These are phyloP conservation scores for Sylvietta virens DNA, from an alignment of 2,113 vertebrate genomes.

Conservation along the genomic window DNA sequence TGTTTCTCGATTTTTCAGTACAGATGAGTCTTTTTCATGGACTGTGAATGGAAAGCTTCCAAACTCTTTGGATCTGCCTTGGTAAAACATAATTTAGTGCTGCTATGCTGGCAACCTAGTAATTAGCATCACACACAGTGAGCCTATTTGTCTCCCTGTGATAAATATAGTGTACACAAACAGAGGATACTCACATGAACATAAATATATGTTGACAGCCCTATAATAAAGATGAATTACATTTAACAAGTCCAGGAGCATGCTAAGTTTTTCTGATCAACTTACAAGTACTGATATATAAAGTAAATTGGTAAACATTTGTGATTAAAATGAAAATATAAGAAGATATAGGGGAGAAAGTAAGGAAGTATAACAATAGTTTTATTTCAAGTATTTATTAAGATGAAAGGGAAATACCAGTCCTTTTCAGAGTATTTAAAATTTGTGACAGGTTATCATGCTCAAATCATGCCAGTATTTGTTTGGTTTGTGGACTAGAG, in stretches of 20 bases:
- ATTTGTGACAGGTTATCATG: neutral
- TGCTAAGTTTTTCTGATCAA: neutral
- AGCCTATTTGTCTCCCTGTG: neutral
- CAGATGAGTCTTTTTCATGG: neutral
- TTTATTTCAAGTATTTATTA: neutral
- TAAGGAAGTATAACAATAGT: neutral
- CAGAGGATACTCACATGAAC: neutral
- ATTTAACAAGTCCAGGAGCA: neutral
- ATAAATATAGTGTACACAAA: conserved; percentile 9
- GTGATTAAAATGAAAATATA: neutral
- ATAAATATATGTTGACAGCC: neutral
- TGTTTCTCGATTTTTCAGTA: neutral
- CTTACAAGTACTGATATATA: neutral
- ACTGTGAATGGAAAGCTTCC: neutral
- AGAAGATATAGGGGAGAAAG: neutral
- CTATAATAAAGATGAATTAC: neutral
- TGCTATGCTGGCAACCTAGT: neutral
- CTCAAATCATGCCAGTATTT: neutral
- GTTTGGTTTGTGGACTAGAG: neutral
- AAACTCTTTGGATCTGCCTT: neutral
- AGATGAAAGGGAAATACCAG: neutral
- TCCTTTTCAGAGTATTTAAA: neutral
- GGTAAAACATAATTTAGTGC: neutral
- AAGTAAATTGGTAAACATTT: neutral
- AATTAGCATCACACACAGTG: neutral